phyloP scores from a whole-genome alignment of 2,113 vertebrate species.

The Mustelus asterias region DNA sequence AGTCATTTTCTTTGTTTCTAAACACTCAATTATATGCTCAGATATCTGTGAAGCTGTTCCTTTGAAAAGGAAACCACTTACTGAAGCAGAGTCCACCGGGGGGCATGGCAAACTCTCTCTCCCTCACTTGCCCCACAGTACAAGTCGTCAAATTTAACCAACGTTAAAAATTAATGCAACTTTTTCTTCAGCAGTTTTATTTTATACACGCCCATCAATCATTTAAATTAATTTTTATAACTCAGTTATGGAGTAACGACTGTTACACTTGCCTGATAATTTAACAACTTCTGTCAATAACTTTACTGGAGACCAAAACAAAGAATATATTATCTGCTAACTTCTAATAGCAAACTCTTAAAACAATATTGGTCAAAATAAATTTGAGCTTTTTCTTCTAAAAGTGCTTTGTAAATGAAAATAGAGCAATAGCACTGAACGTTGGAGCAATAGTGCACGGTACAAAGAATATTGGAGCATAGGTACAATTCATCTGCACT shows the following conservation, averaged over 20 bases:
- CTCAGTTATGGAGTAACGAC: neutral
- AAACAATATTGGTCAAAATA: neutral
- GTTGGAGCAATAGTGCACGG: neutral
- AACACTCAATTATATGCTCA: neutral
- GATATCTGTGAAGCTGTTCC: too few species aligned
- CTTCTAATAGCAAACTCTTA: neutral
- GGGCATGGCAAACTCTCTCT: neutral
- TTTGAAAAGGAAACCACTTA: neutral
- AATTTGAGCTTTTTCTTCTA: neutral
- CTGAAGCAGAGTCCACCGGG: neutral
- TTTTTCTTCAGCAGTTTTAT: neutral
- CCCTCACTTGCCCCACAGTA: neutral
- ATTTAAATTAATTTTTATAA: neutral
- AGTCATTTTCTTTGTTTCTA: neutral
- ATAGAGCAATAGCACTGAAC: neutral
- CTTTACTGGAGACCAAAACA: neutral
- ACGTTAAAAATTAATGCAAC: neutral
- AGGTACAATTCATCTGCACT: neutral
- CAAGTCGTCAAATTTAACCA: neutral
- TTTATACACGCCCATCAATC: neutral
- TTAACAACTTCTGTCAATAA: neutral
- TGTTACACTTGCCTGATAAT: neutral
- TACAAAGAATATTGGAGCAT: neutral
- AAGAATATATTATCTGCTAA: neutral
- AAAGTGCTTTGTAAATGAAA: neutral